Percentiles rank a stretch among this genome's conserved stretches.
phyloP scores from a whole-genome alignment of 2,888 invertebrate genomes.

The Gastracanthus pulcherrimus region DNA sequence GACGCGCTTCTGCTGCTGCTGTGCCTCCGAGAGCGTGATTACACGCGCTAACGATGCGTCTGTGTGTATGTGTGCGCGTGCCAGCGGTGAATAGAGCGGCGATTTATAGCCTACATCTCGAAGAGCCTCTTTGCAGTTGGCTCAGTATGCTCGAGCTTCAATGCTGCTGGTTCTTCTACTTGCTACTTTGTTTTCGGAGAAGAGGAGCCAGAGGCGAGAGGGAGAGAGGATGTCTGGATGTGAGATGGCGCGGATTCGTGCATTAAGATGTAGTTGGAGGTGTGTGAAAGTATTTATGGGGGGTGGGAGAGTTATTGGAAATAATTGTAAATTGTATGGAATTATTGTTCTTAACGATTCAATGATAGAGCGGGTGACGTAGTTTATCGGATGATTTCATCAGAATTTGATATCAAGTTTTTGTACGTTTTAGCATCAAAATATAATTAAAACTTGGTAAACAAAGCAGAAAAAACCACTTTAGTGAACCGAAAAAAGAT shows the following conservation, averaged over 20 bases:
- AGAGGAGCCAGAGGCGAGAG: neutral
- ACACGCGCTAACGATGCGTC: constrained; percentile 25
- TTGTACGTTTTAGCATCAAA: no score
- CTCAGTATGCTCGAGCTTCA: neutral
- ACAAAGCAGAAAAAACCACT: no score
- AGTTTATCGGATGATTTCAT: no score
- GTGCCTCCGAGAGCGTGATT: constrained; percentile 4
- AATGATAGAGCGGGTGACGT: no score
- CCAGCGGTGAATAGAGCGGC: neutral
- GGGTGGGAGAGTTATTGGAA: no score
- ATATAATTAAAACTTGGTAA: no score
- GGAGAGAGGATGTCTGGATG: neutral
- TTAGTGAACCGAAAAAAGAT: no score
- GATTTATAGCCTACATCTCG: constrained; percentile 15
- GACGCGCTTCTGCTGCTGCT: neutral
- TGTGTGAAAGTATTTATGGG: no score
- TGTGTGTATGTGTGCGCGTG: neutral
- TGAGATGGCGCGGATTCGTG: neutral
- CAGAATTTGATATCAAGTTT: no score
- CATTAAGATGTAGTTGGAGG: no score
- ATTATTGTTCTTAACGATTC: no score
- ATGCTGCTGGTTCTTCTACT: neutral
- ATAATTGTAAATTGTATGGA: no score
- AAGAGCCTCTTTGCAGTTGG: constrained; percentile 19
- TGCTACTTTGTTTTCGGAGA: neutral